These are phyloP conservation scores for Pollachius pollachius DNA, from an alignment of 2,113 vertebrate genomes.

Conservation along the genomic window DNA sequence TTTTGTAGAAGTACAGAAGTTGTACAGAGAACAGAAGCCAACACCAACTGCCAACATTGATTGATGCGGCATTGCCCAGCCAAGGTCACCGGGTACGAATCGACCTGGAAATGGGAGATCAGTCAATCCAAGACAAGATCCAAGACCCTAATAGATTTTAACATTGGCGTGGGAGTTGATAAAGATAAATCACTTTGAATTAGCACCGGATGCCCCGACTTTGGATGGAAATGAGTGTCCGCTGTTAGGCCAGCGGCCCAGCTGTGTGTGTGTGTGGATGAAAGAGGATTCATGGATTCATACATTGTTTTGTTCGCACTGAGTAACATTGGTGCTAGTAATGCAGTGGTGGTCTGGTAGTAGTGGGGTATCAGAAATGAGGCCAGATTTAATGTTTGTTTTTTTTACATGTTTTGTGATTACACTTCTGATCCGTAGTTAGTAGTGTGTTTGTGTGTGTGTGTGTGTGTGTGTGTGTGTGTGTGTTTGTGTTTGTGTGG, in stretches of 20 bases:
- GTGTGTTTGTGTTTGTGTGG: too few relatives aligned
- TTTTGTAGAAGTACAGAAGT: too few relatives aligned
- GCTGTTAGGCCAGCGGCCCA: too few relatives aligned
- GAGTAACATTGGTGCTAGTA: too few relatives aligned
- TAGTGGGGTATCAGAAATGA: too few relatives aligned
- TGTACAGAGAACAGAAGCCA: too few relatives aligned
- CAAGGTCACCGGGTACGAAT: conserved; percentile 34
- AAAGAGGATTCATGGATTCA: too few relatives aligned
- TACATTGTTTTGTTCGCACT: too few relatives aligned
- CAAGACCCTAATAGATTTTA: background rate
- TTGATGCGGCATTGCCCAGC: conserved; percentile 11
- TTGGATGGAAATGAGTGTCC: too few relatives aligned
- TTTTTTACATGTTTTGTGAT: conserved; percentile 28
- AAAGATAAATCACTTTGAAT: background rate
- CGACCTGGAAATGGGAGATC: conserved; percentile 28
- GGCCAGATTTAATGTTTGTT: background rate
- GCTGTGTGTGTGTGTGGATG: too few relatives aligned
- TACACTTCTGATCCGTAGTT: conserved; percentile 2
- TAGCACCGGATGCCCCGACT: background rate
- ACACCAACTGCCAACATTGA: too few relatives aligned
- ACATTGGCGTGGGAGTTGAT: conserved; percentile 4
- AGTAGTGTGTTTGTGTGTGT: background rate
- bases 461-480: background rate
- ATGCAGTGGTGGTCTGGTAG: too few relatives aligned
- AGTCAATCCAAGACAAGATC: conserved; percentile 15